phyloP scores from a whole-genome alignment of 2,888 invertebrate genomes.

The Mesorhabditis sp. region DNA sequence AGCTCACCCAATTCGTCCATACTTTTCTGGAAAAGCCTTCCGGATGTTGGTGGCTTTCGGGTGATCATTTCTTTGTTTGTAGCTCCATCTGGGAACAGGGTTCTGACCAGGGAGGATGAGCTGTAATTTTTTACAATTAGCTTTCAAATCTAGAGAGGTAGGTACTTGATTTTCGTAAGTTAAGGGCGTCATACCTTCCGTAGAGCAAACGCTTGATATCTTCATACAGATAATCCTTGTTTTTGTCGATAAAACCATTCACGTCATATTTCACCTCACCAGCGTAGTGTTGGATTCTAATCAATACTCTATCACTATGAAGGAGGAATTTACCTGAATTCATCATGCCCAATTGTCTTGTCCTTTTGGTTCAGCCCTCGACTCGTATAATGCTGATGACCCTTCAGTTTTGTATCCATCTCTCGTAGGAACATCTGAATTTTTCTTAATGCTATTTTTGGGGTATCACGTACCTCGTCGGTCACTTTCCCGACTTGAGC shows the following conservation, averaged over 20 bases:
- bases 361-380: constrained; percentile 67
- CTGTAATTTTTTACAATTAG: constrained; percentile 16
- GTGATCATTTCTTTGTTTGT: constrained; percentile 86
- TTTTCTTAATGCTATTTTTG: not conserved
- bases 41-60: constrained; percentile 88
- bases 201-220: constrained; percentile 89
- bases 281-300: constrained; percentile 79
- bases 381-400: constrained; percentile 85
- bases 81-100: constrained; percentile 96
- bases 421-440: constrained; percentile 78
- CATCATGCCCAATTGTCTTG: constrained; percentile 61
- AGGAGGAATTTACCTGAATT: constrained; percentile 37
- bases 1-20: not conserved
- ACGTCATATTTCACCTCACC: constrained; percentile 90
- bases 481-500: constrained; percentile 87
- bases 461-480: constrained; percentile 62
- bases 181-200: constrained; percentile 63
- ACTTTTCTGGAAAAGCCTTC: constrained; percentile 80
- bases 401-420: constrained; percentile 81
- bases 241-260: constrained; percentile 90
- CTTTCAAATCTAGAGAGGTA: not conserved
- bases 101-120: constrained; percentile 66
- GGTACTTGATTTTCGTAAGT: not conserved
- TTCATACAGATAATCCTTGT: constrained; percentile 91
- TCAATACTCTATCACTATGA: not conserved